Base-by-base conservation (phyloP, 30 jellyfish, hydroid and myxozoan genomes). In the Hydractinia echinata region DNA sequence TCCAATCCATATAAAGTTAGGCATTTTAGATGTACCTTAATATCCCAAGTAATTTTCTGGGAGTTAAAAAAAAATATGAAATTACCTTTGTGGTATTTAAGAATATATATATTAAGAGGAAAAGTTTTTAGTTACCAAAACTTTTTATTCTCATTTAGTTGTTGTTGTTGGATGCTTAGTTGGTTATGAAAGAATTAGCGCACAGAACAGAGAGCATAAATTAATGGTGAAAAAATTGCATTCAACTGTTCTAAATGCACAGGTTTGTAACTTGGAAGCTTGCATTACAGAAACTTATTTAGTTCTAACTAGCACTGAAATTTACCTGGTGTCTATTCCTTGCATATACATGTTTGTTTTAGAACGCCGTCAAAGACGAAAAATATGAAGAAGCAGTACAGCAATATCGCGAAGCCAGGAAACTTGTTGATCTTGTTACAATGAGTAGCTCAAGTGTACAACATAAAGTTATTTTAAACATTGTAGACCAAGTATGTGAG, bases 401-500 rank as follows among this genome's bases (percentile, higher is more conserved):
- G 18, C 80, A 71, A 6, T 90, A 90, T 78, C 83, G 76, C 50
- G 87, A 85, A 64, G 95, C 97, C 54, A 81, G 91, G 81, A 86
- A 82, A 30, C 86, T 88, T 39, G 96, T 79, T 30, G 79, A 83
- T 76, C 71, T 87, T 64, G 91, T 71, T 64, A 76, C 95, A 69
- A 85, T 79, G 85, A 77, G 85, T 14, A 77, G 85, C 20, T 84
- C 82, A 20, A 55, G 53, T 77, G 88, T 85, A 21, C 90, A 87
- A 50, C 77, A 61, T 44, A 67, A 88, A 54, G 85, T 90, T 48
- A 72, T 91, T 52, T 84, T 90, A 7, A 82, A 85, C 55, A 90
- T 90, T 70, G 95, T 90, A 5, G 97, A 90, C 61, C 97, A 90
- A 95, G 97, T 90, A 72, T 8, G 7, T 58, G 18, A 11, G 69